phyloP scores from a whole-genome alignment of 2,888 invertebrate species.

The Hedychridium roseum region DNA sequence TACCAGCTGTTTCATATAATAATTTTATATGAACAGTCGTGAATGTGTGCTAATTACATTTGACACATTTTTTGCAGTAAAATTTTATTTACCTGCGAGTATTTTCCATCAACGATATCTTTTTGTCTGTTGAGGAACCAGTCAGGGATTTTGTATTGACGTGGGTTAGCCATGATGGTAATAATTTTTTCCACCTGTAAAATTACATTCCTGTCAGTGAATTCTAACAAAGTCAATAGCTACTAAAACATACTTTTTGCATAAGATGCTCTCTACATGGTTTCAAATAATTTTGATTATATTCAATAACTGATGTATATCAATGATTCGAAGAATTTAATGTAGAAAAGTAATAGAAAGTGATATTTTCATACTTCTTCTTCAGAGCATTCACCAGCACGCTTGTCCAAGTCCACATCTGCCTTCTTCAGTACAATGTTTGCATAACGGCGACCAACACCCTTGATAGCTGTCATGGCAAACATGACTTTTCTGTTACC shows the following conservation, averaged over 20 bases:
- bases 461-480: conserved; percentile 99
- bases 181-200: conserved; percentile 93
- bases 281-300: no score
- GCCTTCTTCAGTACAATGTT: conserved; percentile 99
- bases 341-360: no score
- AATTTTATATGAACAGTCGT: conserved; percentile 58
- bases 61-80: no score
- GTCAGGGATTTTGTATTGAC: conserved; percentile 99
- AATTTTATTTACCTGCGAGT: conserved; percentile 74
- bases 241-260: no score
- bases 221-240: no score
- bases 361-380: conserved; percentile 88
- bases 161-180: conserved; percentile 98
- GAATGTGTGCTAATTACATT: conserved; percentile 66
- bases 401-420: conserved; percentile 95
- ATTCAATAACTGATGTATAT: no score
- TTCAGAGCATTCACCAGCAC: conserved; percentile 98
- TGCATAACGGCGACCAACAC: conserved; percentile 97
- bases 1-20: conserved; percentile 62
- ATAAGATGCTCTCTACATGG: no score
- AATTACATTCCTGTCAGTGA: no score
- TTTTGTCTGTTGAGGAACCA: conserved; percentile 99
- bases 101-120: conserved; percentile 99
- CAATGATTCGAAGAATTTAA: no score
- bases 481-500: conserved; percentile 98